Evolutionary conservation across 2,888 invertebrate genomes (phyloP).

Genomic region (Opisthograptis luteolata): DNA sequence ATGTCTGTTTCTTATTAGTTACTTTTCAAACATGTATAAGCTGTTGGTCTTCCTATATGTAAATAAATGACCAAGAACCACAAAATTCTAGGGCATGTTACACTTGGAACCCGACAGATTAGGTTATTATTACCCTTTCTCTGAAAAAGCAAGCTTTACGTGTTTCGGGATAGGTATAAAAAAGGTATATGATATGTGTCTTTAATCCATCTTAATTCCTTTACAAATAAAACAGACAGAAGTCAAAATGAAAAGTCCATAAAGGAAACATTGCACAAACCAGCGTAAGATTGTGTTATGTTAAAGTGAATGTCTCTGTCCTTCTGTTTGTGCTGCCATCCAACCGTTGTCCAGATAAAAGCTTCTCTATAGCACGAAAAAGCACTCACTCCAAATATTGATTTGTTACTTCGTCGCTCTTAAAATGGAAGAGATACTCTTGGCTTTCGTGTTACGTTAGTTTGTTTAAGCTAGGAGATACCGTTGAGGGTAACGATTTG

Average conservation of each 20-base stretch:
- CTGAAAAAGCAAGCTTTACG: no score
- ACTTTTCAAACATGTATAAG: no score
- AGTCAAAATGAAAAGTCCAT: not conserved
- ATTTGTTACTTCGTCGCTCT: conserved; percentile 80
- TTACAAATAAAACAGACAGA: not conserved
- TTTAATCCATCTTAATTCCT: not conserved
- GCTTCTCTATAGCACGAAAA: conserved; percentile 84
- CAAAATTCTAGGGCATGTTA: no score
- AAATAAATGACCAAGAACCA: no score
- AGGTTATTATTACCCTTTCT: no score
- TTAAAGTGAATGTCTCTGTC: conserved; percentile 79
- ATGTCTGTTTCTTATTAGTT: no score
- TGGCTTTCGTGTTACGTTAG: conserved; percentile 57
- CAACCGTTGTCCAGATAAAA: conserved; percentile 84
- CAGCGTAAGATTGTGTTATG: conserved; percentile 60
- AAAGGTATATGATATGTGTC: no score
- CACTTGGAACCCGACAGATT: no score
- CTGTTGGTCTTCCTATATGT: no score
- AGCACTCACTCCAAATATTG: conserved; percentile 84
- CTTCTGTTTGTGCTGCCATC: conserved; percentile 77
- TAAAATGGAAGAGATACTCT: conserved; percentile 75
- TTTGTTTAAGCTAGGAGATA: conserved; percentile 59
- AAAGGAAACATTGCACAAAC: conserved; percentile 18
- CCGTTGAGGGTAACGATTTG: conserved; percentile 26
- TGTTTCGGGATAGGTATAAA: no score